A percentile compares a stretch with the other conserved stretches of the same genome.
These are phyloP conservation scores for Protodeltote pygarga DNA, from an alignment of 2,888 invertebrate species.

Conservation along the genomic window DNA sequence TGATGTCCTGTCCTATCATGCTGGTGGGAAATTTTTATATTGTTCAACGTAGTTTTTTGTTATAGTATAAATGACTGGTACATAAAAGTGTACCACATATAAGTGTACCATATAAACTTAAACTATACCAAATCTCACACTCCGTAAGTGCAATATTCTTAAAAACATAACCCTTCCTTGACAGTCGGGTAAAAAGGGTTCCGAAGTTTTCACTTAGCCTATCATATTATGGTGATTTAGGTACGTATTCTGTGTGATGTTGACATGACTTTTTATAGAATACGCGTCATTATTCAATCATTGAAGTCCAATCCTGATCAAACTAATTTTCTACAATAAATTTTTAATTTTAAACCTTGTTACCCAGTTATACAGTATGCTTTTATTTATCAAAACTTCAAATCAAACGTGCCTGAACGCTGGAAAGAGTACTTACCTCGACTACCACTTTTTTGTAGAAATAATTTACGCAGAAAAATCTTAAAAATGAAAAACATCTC, in stretches of 20 bases:
- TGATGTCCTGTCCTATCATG: conserved; percentile 1
- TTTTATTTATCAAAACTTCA: conserved; percentile 1
- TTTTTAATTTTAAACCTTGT: too few species aligned
- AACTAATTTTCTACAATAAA: too few species aligned
- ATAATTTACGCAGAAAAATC: conserved; percentile 46
- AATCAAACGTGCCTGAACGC: background rate
- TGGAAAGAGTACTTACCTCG: conserved; percentile 1
- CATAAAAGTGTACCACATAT: background rate
- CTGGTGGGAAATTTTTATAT: background rate
- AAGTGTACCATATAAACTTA: conserved; percentile 1
- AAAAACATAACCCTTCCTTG: too few species aligned
- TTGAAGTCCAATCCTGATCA: too few species aligned
- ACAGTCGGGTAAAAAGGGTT: too few species aligned
- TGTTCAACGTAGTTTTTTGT: background rate
- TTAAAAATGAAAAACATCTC: conserved; percentile 37
- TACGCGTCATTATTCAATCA: too few species aligned
- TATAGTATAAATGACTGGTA: background rate
- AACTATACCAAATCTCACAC: too few species aligned
- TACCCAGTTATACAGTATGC: conserved; percentile 10
- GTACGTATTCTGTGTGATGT: too few species aligned
- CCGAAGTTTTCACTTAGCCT: too few species aligned
- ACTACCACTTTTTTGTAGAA: conserved; percentile 28
- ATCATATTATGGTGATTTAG: too few species aligned
- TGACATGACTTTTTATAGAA: too few species aligned
- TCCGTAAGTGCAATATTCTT: too few species aligned